Conservation (phyloP, 2,888 invertebrate genomes). For the Eilema caniola region DNA sequence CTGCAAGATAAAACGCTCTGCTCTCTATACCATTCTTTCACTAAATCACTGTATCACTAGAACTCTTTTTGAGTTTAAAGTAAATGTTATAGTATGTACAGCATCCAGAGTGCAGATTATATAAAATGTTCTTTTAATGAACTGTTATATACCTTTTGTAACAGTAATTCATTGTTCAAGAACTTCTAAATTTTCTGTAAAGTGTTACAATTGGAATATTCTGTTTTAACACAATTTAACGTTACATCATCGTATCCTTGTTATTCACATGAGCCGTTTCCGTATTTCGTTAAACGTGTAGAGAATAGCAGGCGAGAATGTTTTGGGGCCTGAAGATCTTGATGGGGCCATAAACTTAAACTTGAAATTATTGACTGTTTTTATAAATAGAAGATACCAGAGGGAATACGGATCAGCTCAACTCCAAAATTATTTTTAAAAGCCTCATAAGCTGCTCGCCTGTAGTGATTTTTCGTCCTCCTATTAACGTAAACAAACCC, state of each 20-base stretch:
- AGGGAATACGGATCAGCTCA: no score
- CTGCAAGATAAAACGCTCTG: no score
- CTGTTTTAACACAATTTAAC: not conserved
- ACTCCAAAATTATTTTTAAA: not conserved
- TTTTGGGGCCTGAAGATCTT: no score
- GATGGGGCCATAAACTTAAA: no score
- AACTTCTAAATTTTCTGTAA: not conserved
- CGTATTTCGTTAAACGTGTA: not conserved
- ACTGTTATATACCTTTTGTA: not conserved
- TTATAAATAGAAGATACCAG: no score
- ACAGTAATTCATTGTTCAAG: no score
- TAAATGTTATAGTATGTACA: not conserved
- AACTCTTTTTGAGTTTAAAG: no score
- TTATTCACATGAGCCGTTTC: not conserved
- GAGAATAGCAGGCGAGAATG: no score
- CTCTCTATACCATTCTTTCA: no score
- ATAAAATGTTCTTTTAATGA: not conserved
- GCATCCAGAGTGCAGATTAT: not conserved
- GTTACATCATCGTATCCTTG: no score
- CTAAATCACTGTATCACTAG: no score
- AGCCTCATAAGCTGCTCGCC: not conserved
- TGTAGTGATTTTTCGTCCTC: not conserved
- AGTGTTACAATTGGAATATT: not conserved
- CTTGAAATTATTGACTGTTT: no score
- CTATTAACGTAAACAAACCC: slow-evolving; percentile 17